phyloP scores from a whole-genome alignment of 2,113 vertebrate genomes.

The Boleophthalmus pectinirostris region DNA sequence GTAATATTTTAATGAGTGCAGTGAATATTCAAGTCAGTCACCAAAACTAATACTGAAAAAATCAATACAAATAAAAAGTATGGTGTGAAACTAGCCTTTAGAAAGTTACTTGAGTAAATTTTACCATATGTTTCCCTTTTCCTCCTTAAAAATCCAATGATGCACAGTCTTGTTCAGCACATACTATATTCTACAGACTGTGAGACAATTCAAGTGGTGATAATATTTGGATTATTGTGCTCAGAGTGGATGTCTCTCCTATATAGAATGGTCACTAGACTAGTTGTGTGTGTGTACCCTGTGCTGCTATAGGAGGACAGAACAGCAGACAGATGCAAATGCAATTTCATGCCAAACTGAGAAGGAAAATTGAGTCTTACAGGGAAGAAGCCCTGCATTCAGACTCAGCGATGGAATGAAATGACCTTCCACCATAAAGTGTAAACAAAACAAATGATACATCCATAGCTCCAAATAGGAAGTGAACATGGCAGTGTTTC shows the following conservation, averaged over 20 bases:
- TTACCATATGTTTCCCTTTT: no score
- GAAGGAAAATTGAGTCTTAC: slow-evolving; percentile 19
- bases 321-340: not conserved
- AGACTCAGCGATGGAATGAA: not conserved
- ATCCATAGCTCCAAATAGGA: no score
- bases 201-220: not conserved
- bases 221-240: not conserved
- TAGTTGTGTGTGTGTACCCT: not conserved
- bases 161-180: not conserved
- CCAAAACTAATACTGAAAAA: no score
- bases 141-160: no score
- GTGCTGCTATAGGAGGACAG: not conserved
- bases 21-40: no score
- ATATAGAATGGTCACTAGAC: no score
- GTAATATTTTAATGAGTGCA: no score
- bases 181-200: not conserved
- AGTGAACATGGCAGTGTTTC: no score
- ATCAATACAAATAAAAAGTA: no score
- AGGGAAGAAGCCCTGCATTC: not conserved
- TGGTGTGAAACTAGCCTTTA: no score
- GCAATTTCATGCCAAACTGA: slow-evolving; percentile 4
- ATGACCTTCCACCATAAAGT: not conserved
- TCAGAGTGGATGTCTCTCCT: not conserved
- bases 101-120: no score
- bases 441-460: not conserved